Evolutionary conservation across 2,888 invertebrate genomes (phyloP), one percentile per base, ranked within the genome.

Genomic region (Masnerella sp.): DNA sequence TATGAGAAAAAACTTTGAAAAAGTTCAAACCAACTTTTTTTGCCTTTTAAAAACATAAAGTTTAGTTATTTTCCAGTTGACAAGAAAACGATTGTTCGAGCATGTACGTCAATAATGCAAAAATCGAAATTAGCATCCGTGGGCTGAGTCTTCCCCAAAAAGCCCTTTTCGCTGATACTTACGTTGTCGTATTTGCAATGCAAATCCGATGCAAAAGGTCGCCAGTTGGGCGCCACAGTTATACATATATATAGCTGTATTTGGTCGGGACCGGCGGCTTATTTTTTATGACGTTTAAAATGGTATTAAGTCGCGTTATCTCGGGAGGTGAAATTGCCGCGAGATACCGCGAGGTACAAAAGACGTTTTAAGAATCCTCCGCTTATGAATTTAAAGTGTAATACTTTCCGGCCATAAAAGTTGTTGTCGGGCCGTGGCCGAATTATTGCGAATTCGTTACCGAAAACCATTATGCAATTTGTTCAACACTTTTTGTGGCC

Each of bases 211-310:
- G 62, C 61, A 61, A 68, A 72, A 73, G 62, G 73, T 67, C 68
- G 67, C 56, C 73, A 47, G 43, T 59, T 52, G 51, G 58, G 62
- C 49, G 70, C 61, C 43, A 36, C 28, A 45, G 62, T 73, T 61
- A 58, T 62, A 73, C 28, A 62, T 36, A 56, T 58, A 47, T 58
- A 51, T 56, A 42, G 9, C 4, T 22, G 22, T 22, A 7, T 22
- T 3, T 22, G 22, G 32, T 32, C 36, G 28, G 17, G 25, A 32
- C 12, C 43, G 17, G 43, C 36, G 56, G 59, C 47, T 69, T 74
- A 69, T 74, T 74, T 74, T 74, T 69, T 69, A 74, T 69, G 74
- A 69, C 59, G 40, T 59, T 69, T 64, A 65, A 69, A 74, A 65
- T 49, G 65, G 32, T 58, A 74, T 74, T 65, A 74, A 69, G 61